Conservation (phyloP, 2,797 vertebrate species). For the Eremophila alpestris region DNA sequence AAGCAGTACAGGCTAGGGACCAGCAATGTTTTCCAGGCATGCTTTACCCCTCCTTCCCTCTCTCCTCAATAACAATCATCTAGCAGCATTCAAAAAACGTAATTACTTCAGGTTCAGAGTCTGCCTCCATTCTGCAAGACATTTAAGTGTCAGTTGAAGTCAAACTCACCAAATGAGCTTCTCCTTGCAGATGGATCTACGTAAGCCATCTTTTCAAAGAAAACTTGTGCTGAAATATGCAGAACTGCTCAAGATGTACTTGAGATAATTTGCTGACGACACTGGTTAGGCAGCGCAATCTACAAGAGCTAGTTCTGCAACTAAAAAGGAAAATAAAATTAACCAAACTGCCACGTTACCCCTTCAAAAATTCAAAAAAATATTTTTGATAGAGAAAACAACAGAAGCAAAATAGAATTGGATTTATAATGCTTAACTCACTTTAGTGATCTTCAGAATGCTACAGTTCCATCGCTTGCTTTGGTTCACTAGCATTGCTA, state of each 20-base stretch:
- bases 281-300: neutral
- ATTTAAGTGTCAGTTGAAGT: neutral
- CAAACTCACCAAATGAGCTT: neutral
- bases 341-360: neutral
- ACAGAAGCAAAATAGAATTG: neutral
- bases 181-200: neutral
- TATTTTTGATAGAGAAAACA: neutral
- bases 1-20: neutral
- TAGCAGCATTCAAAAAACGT: neutral
- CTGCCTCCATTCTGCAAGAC: neutral
- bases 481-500: neutral
- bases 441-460: neutral
- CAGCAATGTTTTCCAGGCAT: neutral
- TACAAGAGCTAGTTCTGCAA: neutral
- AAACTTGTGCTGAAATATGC: neutral
- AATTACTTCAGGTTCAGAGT: neutral
- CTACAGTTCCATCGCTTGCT: neutral
- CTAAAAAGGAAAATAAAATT: neutral
- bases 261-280: neutral
- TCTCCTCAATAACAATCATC: neutral
- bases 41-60: neutral
- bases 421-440: neutral
- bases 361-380: neutral
- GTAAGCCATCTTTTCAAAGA: neutral
- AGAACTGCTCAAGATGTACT: constrained; percentile 7